phyloP scores from a whole-genome alignment of 2,113 vertebrate genomes.

The Dipodomys merriami region DNA sequence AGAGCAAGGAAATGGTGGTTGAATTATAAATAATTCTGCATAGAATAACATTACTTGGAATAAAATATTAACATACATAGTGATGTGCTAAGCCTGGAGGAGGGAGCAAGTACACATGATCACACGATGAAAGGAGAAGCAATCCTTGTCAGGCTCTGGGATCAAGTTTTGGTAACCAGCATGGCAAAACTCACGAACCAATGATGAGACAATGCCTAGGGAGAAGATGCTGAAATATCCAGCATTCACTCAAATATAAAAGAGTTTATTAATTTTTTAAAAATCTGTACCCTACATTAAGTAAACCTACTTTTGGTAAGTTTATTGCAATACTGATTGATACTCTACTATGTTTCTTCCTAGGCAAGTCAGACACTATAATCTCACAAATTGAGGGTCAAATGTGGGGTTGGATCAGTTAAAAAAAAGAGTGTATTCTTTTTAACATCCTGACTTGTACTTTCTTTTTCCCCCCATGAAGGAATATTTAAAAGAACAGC shows the following conservation, averaged over 20 bases:
- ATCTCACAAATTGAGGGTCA: conserved; percentile 49
- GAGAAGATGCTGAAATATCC: not conserved
- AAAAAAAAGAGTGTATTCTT: conserved; percentile 51
- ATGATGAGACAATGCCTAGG: conserved; percentile 6
- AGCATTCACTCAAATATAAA: not conserved
- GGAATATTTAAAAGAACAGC: conserved; percentile 90
- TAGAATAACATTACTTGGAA: conserved; percentile 5
- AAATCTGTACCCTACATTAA: not conserved
- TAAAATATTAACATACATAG: conserved; percentile 30
- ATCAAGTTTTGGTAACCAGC: conserved; percentile 38
- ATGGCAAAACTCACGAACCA: not conserved
- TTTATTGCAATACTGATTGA: conserved; percentile 53
- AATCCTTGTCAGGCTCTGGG: not conserved
- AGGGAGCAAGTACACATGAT: not conserved
- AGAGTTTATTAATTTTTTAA: conserved; percentile 40
- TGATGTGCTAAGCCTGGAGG: not conserved
- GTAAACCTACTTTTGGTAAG: conserved; percentile 60
- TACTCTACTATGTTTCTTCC: conserved; percentile 45
- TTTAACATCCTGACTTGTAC: conserved; percentile 27
- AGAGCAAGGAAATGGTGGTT: conserved; percentile 31
- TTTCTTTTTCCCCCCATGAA: conserved; percentile 75
- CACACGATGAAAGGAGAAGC: conserved; percentile 14
- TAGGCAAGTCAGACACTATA: conserved; percentile 28
- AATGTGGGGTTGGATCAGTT: conserved; percentile 53
- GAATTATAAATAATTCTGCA: conserved; percentile 49